Percentiles rank a stretch among this genome's conserved stretches.
Conservation (phyloP, 2,113 vertebrate species). For the Cromileptes altivelis region DNA sequence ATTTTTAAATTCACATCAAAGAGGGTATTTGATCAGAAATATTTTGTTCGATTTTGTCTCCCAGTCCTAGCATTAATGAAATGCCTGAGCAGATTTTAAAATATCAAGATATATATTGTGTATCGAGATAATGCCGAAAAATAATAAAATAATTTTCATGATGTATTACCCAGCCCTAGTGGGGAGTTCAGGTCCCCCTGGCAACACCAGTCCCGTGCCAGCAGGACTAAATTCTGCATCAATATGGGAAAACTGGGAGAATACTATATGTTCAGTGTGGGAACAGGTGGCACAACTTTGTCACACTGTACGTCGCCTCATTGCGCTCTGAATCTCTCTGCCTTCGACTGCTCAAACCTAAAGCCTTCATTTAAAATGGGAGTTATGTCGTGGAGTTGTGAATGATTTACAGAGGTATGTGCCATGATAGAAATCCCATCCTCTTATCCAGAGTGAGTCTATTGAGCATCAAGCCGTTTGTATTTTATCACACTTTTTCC, state of each 20-base stretch:
- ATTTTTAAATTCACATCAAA: too few species aligned
- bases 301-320: neutral
- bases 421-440: slow-evolving; percentile 43
- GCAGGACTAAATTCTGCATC: neutral
- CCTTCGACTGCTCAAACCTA: slow-evolving; percentile 5
- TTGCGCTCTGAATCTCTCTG: neutral
- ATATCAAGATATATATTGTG: too few species aligned
- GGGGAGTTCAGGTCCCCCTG: too few species aligned
- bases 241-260: neutral
- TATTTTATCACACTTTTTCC: slow-evolving; percentile 38
- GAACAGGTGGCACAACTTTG: neutral
- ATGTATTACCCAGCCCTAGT: too few species aligned
- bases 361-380: slow-evolving; percentile 3
- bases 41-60: too few species aligned
- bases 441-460: slow-evolving; percentile 10
- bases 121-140: too few species aligned
- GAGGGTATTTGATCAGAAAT: too few species aligned
- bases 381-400: slow-evolving; percentile 7
- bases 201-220: too few species aligned
- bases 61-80: too few species aligned
- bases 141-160: too few species aligned
- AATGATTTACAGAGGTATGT: slow-evolving; percentile 15
- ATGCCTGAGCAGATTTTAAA: too few species aligned
- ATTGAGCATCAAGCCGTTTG: neutral
- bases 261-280: neutral